These are phyloP conservation scores for Nycticorax nycticorax DNA, from an alignment of 2,113 vertebrate species.

Conservation along the genomic window DNA sequence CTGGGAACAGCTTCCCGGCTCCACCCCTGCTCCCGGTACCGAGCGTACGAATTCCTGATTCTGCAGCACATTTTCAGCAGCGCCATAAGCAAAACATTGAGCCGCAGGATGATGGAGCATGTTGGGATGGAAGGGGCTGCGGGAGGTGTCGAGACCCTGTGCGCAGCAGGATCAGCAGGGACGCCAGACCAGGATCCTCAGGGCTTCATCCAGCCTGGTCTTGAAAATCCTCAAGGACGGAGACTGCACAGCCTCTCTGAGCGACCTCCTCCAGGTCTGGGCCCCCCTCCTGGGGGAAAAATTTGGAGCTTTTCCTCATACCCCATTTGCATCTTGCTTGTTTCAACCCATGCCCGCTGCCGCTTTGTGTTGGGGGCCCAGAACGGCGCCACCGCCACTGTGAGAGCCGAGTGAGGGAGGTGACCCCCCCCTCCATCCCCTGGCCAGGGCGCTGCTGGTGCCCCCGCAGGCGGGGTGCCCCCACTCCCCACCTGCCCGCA, in stretches of 20 bases:
- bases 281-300: accelerated
- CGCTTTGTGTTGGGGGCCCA: background rate
- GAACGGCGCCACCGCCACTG: accelerated
- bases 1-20: background rate
- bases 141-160: background rate
- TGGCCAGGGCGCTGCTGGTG: background rate
- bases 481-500: accelerated
- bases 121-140: background rate
- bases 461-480: too few species aligned
- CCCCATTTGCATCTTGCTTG: background rate
- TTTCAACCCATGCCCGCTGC: accelerated
- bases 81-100: background rate
- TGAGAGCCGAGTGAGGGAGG: background rate
- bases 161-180: background rate
- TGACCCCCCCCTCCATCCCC: background rate
- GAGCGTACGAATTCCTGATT: background rate
- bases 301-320: background rate
- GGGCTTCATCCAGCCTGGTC: background rate
- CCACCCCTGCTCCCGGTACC: background rate
- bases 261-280: accelerated
- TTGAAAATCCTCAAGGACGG: background rate
- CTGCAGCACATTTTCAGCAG: background rate
- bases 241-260: background rate
- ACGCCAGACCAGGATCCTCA: background rate
- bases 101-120: background rate